phyloP scores from a whole-genome alignment of 2,888 invertebrate species.

The Bombylius major region DNA sequence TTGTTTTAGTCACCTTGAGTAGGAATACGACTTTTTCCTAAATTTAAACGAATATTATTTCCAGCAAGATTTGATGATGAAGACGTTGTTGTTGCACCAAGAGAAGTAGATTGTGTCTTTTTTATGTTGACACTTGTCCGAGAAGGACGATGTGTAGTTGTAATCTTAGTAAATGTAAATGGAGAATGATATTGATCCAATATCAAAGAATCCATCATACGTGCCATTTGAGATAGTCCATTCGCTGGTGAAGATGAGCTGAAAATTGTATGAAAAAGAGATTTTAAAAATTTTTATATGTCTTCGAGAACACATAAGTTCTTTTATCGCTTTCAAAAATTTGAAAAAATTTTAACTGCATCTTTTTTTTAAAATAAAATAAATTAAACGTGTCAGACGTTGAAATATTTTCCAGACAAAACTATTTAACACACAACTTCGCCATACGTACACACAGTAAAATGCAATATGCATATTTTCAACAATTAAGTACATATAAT shows the following conservation, averaged over 20 bases:
- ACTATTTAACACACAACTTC: no score
- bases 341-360: no score
- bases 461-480: no score
- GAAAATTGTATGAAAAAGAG: slow-evolving; percentile 9
- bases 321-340: no score
- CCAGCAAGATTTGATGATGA: neutral
- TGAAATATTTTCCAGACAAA: no score
- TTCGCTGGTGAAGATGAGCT: slow-evolving; percentile 43
- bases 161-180: slow-evolving; percentile 51
- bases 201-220: slow-evolving; percentile 63
- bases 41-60: slow-evolving; percentile 19
- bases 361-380: no score
- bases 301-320: no score
- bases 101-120: slow-evolving; percentile 17
- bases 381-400: no score
- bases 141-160: slow-evolving; percentile 39
- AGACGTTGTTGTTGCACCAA: neutral
- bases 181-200: slow-evolving; percentile 49
- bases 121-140: slow-evolving; percentile 21
- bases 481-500: no score
- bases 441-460: no score
- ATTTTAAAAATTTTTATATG: neutral
- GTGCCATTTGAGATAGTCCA: slow-evolving; percentile 53
- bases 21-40: slow-evolving; percentile 26
- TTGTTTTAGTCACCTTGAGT: slow-evolving; percentile 30